phyloP scores from a whole-genome alignment of 2,888 invertebrate species.

The Harmothoe impar region DNA sequence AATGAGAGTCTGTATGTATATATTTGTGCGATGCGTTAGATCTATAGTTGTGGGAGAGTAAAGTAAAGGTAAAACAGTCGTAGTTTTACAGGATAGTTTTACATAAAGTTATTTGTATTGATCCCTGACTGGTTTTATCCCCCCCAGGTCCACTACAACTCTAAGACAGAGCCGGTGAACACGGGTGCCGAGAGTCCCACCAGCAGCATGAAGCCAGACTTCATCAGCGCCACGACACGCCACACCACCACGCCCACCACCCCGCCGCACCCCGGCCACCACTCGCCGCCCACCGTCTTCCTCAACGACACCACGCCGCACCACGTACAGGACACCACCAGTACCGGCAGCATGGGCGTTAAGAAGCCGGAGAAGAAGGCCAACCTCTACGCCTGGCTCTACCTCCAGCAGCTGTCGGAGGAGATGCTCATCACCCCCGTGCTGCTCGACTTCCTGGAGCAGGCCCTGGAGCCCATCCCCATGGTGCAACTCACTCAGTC shows the following conservation, averaged over 20 bases:
- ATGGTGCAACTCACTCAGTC: constrained; percentile 74
- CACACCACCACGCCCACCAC: background rate
- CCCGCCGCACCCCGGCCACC: background rate
- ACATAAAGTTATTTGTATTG: too few relatives aligned
- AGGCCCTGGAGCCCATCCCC: constrained; percentile 97
- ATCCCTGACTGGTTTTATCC: too few relatives aligned
- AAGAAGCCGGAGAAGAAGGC: constrained; percentile 87
- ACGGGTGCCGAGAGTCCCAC: constrained; percentile 51
- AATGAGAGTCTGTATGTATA: too few relatives aligned
- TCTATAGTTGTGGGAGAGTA: too few relatives aligned
- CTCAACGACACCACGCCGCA: constrained; percentile 64
- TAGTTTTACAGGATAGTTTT: too few relatives aligned
- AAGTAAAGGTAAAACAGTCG: too few relatives aligned
- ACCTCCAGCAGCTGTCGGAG: constrained; percentile 91
- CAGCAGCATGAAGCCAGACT: constrained; percentile 22
- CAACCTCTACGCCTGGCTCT: constrained; percentile 96
- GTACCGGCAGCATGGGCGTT: background rate
- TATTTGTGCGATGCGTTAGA: too few relatives aligned
- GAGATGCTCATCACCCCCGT: constrained; percentile 99
- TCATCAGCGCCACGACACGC: background rate
- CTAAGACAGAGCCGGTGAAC: constrained; percentile 75
- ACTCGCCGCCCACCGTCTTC: constrained; percentile 20
- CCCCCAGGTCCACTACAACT: constrained; percentile 82
- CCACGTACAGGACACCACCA: constrained; percentile 47
- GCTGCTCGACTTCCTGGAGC: constrained; percentile 97